Conservation (phyloP, 1,140 invertebrate genomes). For the Drosophila oshimai region DNA sequence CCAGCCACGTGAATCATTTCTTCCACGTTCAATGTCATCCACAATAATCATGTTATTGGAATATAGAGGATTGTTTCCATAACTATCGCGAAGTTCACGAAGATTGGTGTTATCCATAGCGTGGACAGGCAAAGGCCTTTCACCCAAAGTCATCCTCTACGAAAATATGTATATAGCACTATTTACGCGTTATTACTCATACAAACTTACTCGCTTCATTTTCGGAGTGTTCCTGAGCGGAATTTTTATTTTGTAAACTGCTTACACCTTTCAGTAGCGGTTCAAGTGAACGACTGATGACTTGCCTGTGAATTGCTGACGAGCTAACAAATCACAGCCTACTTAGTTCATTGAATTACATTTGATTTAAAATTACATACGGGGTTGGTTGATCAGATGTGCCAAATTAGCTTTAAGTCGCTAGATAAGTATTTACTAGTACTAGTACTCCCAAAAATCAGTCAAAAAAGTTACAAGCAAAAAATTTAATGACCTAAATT, state of each 20-base stretch:
- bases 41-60: background rate
- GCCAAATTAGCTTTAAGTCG: too few relatives aligned
- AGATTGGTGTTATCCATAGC: background rate
- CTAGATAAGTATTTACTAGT: too few relatives aligned
- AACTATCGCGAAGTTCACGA: background rate
- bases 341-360: background rate
- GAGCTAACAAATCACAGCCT: background rate
- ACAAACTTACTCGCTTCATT: background rate
- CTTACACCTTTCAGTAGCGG: too few relatives aligned
- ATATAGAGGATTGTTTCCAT: too few relatives aligned
- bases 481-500: too few relatives aligned
- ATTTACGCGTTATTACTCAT: too few relatives aligned
- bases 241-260: too few relatives aligned
- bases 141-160: background rate
- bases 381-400: too few relatives aligned
- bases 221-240: background rate
- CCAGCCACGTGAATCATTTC: background rate
- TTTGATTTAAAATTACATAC: too few relatives aligned
- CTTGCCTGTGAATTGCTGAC: background rate
- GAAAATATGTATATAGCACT: background rate
- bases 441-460: too few relatives aligned
- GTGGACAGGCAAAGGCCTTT: background rate
- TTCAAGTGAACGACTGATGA: background rate
- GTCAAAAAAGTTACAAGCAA: too few relatives aligned
- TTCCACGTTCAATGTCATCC: background rate